A percentile compares a stretch with the other conserved stretches of the same genome.
These are phyloP conservation scores for Petromus typicus DNA, from an alignment of 2,113 vertebrate species.

Conservation along the genomic window DNA sequence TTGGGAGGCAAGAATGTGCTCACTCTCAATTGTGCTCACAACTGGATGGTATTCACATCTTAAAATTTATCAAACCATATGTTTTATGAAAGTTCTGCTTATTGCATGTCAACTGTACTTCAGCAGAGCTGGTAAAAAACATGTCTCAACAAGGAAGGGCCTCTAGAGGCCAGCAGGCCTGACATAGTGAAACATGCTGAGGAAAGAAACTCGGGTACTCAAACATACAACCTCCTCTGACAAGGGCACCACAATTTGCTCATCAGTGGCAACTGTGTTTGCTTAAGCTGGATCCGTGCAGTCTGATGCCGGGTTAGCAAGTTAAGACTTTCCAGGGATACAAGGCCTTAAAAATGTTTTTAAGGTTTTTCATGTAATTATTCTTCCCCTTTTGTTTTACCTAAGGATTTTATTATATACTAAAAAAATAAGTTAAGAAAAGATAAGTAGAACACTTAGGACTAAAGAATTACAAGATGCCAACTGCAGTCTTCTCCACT, in stretches of 20 bases:
- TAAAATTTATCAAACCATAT: background rate
- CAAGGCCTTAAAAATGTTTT: background rate
- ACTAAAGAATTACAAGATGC: background rate
- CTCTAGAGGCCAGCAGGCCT: background rate
- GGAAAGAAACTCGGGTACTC: background rate
- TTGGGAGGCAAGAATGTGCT: background rate
- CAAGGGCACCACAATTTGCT: background rate
- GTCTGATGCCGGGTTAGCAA: background rate
- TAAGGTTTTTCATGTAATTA: background rate
- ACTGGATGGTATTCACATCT: background rate
- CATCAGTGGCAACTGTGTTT: background rate
- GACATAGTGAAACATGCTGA: background rate
- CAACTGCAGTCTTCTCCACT: background rate
- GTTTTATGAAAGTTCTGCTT: background rate
- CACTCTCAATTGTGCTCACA: background rate
- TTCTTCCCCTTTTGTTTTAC: background rate
- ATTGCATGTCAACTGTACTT: background rate
- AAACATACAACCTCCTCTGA: background rate
- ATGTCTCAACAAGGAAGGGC: background rate
- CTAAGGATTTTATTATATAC: background rate
- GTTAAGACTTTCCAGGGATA: background rate
- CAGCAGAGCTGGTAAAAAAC: background rate
- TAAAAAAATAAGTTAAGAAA: constrained; percentile 21
- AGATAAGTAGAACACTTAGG: background rate
- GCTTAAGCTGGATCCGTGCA: background rate